Evolutionary conservation across 2,113 vertebrate genomes (phyloP).

Genomic region (Tetrao urogallus): DNA sequence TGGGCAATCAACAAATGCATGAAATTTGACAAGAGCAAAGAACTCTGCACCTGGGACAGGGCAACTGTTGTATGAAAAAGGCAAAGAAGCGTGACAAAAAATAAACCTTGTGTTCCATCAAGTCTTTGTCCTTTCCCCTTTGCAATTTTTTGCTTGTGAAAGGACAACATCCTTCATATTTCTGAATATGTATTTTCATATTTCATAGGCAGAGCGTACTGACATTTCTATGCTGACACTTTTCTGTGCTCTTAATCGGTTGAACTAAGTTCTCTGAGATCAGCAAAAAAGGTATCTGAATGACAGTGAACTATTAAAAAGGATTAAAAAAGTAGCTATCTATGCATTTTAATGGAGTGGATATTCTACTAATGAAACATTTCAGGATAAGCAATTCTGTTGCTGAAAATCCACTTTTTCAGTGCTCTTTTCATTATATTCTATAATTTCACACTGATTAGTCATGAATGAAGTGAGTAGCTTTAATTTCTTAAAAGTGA

Average conservation of each 20-base stretch:
- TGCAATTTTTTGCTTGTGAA: background rate
- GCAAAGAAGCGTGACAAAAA: too few relatives aligned
- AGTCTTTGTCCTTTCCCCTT: background rate
- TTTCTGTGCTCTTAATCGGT: background rate
- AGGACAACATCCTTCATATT: background rate
- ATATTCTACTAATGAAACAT: background rate
- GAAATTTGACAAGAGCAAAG: background rate
- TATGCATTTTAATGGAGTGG: background rate
- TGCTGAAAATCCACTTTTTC: background rate
- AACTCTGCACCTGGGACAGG: background rate
- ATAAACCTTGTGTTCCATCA: too few relatives aligned
- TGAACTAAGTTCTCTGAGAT: background rate
- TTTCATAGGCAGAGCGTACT: background rate
- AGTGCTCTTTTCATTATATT: background rate
- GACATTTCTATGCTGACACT: background rate
- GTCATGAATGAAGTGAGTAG: too few relatives aligned
- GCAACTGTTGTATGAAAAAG: background rate
- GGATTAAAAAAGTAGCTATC: background rate
- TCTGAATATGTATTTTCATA: background rate
- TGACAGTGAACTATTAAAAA: background rate
- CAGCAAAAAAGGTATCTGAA: slow-evolving; percentile 3
- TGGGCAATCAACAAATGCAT: background rate
- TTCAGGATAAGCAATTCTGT: background rate
- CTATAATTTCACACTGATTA: background rate
- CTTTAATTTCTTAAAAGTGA: background rate